Conservation (phyloP, 2,888 invertebrate species). For the Fabriciana adippe region DNA sequence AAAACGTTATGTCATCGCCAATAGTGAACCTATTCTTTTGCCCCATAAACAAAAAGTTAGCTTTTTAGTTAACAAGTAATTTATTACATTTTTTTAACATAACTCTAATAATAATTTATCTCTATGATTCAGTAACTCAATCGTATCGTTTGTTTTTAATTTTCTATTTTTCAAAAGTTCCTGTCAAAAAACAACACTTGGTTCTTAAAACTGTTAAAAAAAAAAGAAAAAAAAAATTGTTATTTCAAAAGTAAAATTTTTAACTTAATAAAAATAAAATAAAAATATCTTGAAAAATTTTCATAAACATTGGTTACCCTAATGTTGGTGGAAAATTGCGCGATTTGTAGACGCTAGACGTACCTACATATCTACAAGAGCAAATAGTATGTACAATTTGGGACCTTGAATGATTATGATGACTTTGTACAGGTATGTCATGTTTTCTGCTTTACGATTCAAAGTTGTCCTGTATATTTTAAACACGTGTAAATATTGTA, state of each 20-base stretch:
- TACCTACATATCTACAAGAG: slow-evolving; percentile 15
- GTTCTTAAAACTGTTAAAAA: too few relatives aligned
- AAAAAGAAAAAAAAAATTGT: too few relatives aligned
- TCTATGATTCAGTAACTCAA: too few relatives aligned
- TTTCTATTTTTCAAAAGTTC: too few relatives aligned
- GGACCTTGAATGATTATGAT: slow-evolving; percentile 22
- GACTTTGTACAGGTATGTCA: slow-evolving; percentile 19
- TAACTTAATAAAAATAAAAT: not conserved
- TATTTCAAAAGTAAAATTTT: not conserved
- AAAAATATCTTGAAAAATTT: not conserved
- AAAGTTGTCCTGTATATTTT: not conserved
- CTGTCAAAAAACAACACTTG: too few relatives aligned
- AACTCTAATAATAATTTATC: too few relatives aligned
- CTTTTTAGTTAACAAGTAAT: too few relatives aligned
- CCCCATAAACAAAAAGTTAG: too few relatives aligned
- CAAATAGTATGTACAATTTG: slow-evolving; percentile 20
- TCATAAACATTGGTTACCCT: slow-evolving; percentile 24
- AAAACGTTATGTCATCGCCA: too few relatives aligned
- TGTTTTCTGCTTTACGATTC: not conserved
- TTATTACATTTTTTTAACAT: too few relatives aligned
- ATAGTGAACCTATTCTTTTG: too few relatives aligned
- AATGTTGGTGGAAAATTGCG: slow-evolving; percentile 17
- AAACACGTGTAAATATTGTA: not conserved
- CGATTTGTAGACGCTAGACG: slow-evolving; percentile 1
- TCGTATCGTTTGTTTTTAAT: too few relatives aligned